These are phyloP conservation scores for Chaetogeoica ovagalla DNA, from an alignment of 2,888 invertebrate species.

Conservation along the genomic window DNA sequence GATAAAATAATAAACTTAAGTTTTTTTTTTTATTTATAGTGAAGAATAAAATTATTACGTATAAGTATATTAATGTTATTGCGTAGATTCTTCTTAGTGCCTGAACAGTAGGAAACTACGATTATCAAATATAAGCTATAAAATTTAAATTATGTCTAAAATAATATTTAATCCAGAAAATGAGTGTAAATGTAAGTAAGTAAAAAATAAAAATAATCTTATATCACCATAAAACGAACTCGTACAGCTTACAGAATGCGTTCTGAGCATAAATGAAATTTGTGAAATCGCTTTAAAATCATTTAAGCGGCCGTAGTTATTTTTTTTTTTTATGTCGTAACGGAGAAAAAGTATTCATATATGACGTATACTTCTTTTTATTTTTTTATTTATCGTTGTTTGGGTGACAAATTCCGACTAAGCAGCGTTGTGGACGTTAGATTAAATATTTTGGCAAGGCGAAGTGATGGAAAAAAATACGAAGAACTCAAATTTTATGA, in stretches of 20 bases:
- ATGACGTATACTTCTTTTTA: neutral
- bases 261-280: conserved; percentile 1
- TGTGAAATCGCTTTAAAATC: conserved; percentile 26
- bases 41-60: conserved; percentile 6
- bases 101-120: conserved; percentile 26
- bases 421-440: neutral
- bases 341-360: no score
- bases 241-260: neutral
- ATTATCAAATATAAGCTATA: conserved; percentile 27
- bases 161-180: conserved; percentile 22
- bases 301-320: conserved; percentile 1
- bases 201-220: neutral
- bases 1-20: no score
- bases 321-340: conserved; percentile 22
- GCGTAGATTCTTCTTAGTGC: neutral
- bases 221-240: conserved; percentile 35
- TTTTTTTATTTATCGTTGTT: conserved; percentile 35
- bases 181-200: neutral
- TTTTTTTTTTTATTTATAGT: neutral
- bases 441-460: conserved; percentile 37
- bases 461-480: conserved; percentile 12
- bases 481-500: conserved; percentile 20
- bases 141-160: conserved; percentile 39
- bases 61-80: neutral
- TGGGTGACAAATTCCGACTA: conserved; percentile 45